Evolutionary conservation across 2,888 invertebrate genomes (phyloP), one percentile per base, ranked within the genome.

Genomic region (Drosophila quinaria): DNA sequence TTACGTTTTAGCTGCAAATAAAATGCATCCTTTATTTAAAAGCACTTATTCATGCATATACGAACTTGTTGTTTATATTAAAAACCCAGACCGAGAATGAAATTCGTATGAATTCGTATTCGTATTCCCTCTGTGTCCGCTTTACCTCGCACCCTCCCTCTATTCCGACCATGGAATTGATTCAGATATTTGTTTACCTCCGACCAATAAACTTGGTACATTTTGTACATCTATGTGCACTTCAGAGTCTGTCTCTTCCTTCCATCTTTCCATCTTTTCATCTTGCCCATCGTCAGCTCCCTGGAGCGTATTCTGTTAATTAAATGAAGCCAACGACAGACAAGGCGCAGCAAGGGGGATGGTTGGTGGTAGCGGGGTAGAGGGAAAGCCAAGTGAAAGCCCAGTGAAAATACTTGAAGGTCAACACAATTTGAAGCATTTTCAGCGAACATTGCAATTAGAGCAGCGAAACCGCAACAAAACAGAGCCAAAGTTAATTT

Each of bases 11-110:
- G 70, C 74, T 62, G 70, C 78, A 84, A 74, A 87, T 78, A 83
- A 81, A 85, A 87, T 70, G 74, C 81, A 71, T 72, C 75, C 70
- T 80, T 86, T 75, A 78, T 82, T 85, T 77, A 73, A 82, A 86
- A 82, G 70, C 78, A 80, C 75, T 82, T 88, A 68, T 66, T 74
- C 88, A 85, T 85, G 80, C 69, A 87, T 74, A 75, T 70, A 74
- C 74, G 71, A 74, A 72, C 79, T 70, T 72, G 67, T 70, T 84
- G 77, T 82, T 82, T 79, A 74, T 75, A 71, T 72, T 70, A 59
- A 63, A 68, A 76, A 64, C 61, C 67, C 71, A 55, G 69, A 66
- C 65, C 39, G 29, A 55, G 47, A 25, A 0, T 25, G 25, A 44
- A 37, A 46, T 46, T 58, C 56, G 17, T 25, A 47, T 58, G 46